A percentile compares a stretch with the other conserved stretches of the same genome.
These are phyloP conservation scores for Pseudomugil tenellus DNA, from an alignment of 2,797 vertebrate genomes.

Conservation along the genomic window DNA sequence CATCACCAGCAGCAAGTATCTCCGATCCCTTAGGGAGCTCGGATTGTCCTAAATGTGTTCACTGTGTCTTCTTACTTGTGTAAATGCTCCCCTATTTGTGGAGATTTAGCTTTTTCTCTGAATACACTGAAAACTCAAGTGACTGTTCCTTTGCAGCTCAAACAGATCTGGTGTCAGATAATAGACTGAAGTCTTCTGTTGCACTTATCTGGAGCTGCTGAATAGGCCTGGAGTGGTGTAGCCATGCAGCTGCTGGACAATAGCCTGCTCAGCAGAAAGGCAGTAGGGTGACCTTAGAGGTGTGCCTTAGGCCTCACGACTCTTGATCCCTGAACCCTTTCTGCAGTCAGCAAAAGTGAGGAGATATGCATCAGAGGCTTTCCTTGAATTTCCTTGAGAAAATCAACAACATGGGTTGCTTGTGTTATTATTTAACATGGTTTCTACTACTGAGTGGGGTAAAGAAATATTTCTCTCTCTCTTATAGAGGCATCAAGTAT, in stretches of 20 bases:
- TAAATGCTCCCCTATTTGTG: slow-evolving; percentile 69
- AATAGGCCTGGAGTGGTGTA: slow-evolving; percentile 65
- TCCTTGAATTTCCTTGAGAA: slow-evolving; percentile 18
- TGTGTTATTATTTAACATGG: background rate
- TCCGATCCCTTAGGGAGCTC: slow-evolving; percentile 44
- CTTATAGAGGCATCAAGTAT: background rate
- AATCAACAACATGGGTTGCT: slow-evolving; percentile 22
- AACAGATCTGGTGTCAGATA: slow-evolving; percentile 68
- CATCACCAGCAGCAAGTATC: too few species aligned
- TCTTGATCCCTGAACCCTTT: slow-evolving; percentile 64
- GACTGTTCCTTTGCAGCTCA: slow-evolving; percentile 64
- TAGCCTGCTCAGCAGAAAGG: slow-evolving; percentile 70
- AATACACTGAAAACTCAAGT: slow-evolving; percentile 76
- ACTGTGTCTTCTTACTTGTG: slow-evolving; percentile 66
- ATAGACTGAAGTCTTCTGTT: slow-evolving; percentile 60
- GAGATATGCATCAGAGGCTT: slow-evolving; percentile 21
- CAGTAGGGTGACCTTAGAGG: slow-evolving; percentile 60
- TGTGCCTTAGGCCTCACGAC: slow-evolving; percentile 36
- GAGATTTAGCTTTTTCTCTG: slow-evolving; percentile 70
- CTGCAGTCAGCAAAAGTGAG: slow-evolving; percentile 44
- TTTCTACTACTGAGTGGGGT: background rate
- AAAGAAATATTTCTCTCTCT: background rate
- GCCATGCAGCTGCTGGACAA: slow-evolving; percentile 69
- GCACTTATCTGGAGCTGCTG: slow-evolving; percentile 67
- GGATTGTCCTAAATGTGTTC: slow-evolving; percentile 59